A percentile compares a stretch with the other conserved stretches of the same genome.
phyloP scores from a whole-genome alignment of 2,888 invertebrate species.

The Drosophila subquinaria region DNA sequence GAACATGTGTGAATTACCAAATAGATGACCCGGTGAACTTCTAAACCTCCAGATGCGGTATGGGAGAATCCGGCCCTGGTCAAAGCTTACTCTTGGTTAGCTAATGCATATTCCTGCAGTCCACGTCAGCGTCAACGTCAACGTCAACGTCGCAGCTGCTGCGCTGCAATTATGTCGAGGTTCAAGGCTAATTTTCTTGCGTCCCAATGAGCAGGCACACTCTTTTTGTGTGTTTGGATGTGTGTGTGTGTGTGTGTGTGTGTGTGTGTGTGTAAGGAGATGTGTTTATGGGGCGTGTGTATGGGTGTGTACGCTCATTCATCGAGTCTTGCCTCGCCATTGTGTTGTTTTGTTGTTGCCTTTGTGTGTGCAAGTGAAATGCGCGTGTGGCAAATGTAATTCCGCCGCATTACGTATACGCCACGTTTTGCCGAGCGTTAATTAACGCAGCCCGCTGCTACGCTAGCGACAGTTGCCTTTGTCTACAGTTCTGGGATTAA shows the following conservation, averaged over 20 bases:
- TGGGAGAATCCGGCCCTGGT: conserved; percentile 18
- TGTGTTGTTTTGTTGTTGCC: conserved; percentile 21
- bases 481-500: conserved; percentile 44
- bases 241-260: conserved; percentile 14
- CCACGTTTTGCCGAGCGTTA: conserved; percentile 60
- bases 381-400: conserved; percentile 76
- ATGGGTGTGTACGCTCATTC: conserved; percentile 45
- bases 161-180: conserved; percentile 77
- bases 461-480: conserved; percentile 17
- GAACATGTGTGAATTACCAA: too few species aligned
- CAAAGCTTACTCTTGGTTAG: conserved; percentile 23
- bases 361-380: conserved; percentile 52
- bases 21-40: too few species aligned
- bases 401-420: conserved; percentile 75
- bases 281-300: conserved; percentile 9
- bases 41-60: not conserved
- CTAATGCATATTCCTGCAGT: conserved; percentile 48
- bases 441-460: conserved; percentile 57
- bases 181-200: conserved; percentile 78
- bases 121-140: not conserved
- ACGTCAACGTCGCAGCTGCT: conserved; percentile 31
- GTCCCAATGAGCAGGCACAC: conserved; percentile 51
- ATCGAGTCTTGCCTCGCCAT: conserved; percentile 19
- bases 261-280: conserved; percentile 8
- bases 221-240: not conserved